A percentile compares a stretch with the other conserved stretches of the same genome.
Conservation (phyloP, 1,140 invertebrate species). For the Drepana arcuata region DNA sequence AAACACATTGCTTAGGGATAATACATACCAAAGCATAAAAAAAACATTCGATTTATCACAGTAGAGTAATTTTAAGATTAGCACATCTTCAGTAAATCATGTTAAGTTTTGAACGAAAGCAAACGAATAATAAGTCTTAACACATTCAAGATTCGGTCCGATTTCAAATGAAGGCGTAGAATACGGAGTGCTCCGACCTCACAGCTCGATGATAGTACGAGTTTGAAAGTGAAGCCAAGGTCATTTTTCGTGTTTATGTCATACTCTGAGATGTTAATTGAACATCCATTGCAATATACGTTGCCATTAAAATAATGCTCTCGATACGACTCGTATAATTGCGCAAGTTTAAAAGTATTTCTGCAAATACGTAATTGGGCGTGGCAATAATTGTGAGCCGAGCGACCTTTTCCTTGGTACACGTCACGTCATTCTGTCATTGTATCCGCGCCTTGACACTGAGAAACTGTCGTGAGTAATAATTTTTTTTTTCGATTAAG, state of each 20-base stretch:
- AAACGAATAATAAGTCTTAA: conserved; percentile 1
- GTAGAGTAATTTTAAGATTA: too few relatives aligned
- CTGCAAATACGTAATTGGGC: not conserved
- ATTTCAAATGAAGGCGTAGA: conserved; percentile 10
- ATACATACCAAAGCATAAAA: not conserved
- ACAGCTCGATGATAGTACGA: conserved; percentile 15
- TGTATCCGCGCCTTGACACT: conserved; percentile 22
- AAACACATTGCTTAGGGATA: not conserved
- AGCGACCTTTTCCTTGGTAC: too few relatives aligned
- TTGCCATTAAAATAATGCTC: too few relatives aligned
- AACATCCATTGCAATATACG: too few relatives aligned
- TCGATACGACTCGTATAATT: too few relatives aligned
- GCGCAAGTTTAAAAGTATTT: too few relatives aligned
- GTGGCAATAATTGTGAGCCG: too few relatives aligned
- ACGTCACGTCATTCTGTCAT: not conserved
- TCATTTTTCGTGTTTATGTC: conserved; percentile 16
- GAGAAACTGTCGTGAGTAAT: conserved; percentile 6
- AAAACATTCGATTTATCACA: not conserved
- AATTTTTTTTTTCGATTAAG: too few relatives aligned
- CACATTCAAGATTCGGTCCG: conserved; percentile 1
- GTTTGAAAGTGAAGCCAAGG: conserved; percentile 57
- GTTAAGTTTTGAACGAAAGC: too few relatives aligned
- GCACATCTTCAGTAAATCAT: too few relatives aligned
- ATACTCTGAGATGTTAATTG: too few relatives aligned
- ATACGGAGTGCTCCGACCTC: conserved; percentile 25